Base-by-base conservation (phyloP, 2,797 vertebrate genomes). In the Microctenopoma stevenorrisi region DNA sequence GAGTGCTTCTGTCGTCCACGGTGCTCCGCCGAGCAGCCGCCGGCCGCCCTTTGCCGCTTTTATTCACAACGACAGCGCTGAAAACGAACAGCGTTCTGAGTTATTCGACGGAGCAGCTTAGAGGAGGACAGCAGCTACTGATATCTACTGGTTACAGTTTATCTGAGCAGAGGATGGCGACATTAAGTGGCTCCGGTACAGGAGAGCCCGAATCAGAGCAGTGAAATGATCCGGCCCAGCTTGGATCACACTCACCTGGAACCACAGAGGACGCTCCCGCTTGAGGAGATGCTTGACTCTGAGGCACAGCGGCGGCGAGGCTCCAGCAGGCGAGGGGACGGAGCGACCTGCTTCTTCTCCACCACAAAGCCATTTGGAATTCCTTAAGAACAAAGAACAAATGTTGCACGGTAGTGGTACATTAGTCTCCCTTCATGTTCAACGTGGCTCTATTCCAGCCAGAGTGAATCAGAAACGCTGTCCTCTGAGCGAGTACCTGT, bases 281-380 rank as follows among this genome's bases (percentile, higher is more conserved):
- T 95, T 62, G 97, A 98, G 4, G 96, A 98, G 86, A 99, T 95
- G 91, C 98, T 99, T 42, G 98, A 99, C 89, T 99, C 98, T 0
- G 98, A 99, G 74, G 96, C 97, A 48, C 97, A 99, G 74, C 98
- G 96, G 7, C 98, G 96, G 0, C 97, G 96, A 71, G 97, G 97
- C 68, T 98, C 94, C 33, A 95, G 87, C 60, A 92, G 91, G 76
- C 96, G 94, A 58, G 93, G 89, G 66, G 92, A 82, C 2, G 92
- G 40, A 7, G 93, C 93, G 26, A 91, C 91, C 3, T 92, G 93
- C 72, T 89, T 91, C 42, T 91, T 92, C 68, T 94, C 89, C 28
- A 95, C 92, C 85, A 95, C 94, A 88, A 97, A 97, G 60, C 97
- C 96, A 28, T 98, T 98, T 16, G 95, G 91, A 13, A 98, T 90